Conservation (phyloP, 1,140 invertebrate species). For the Liolophura sinensis region DNA sequence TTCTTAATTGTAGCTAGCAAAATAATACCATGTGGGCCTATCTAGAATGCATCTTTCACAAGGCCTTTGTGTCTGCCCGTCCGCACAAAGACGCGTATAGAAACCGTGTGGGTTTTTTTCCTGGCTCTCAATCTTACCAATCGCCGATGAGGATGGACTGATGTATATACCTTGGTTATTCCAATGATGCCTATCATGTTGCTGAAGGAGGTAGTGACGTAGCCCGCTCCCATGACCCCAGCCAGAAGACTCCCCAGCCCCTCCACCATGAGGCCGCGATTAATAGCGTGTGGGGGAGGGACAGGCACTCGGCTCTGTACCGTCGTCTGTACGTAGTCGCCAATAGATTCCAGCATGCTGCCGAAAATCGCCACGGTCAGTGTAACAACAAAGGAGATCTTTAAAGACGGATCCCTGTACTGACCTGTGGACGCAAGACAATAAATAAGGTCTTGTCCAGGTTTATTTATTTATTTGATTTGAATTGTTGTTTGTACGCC, state of each 20-base stretch:
- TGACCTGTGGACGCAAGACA: slow-evolving; percentile 38
- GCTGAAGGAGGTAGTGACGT: slow-evolving; percentile 80
- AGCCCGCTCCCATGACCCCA: slow-evolving; percentile 77
- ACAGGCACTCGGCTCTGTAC: slow-evolving; percentile 44
- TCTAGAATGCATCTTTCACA: background rate
- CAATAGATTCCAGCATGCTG: slow-evolving; percentile 58
- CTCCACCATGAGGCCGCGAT: slow-evolving; percentile 79
- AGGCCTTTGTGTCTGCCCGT: background rate
- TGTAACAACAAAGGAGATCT: slow-evolving; percentile 48
- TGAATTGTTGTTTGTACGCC: no score
- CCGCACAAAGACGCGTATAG: background rate
- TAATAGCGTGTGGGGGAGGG: slow-evolving; percentile 59
- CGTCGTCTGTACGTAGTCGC: slow-evolving; percentile 59
- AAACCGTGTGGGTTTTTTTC: background rate
- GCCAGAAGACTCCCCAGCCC: slow-evolving; percentile 80
- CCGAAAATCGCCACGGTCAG: slow-evolving; percentile 55
- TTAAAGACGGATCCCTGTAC: slow-evolving; percentile 54
- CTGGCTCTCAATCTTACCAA: no score
- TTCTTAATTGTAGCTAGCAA: background rate
- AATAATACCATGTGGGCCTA: background rate
- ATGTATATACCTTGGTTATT: slow-evolving; percentile 26
- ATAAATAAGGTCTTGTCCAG: no score
- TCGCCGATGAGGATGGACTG: background rate
- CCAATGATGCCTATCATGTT: slow-evolving; percentile 21
- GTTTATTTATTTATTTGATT: no score